Evolutionary conservation across 2,797 vertebrate species (phyloP).

Genomic region (Phyllotis vaccarum): DNA sequence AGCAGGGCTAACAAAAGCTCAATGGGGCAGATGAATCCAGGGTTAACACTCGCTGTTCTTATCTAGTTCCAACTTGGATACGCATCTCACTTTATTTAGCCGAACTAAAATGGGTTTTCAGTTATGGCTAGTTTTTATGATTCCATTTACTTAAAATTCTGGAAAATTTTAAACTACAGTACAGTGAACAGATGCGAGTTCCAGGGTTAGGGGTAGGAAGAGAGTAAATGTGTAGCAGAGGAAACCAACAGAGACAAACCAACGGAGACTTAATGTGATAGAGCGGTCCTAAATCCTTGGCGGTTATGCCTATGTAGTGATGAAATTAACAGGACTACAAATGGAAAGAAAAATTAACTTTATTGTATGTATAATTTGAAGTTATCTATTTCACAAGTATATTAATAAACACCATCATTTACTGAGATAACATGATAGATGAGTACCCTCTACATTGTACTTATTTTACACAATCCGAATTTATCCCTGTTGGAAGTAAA

Average conservation of each 20-base stretch:
- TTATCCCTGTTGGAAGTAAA: neutral
- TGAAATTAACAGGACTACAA: neutral
- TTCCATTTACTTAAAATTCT: neutral
- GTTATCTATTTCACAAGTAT: conserved; percentile 2
- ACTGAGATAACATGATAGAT: neutral
- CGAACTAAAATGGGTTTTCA: neutral
- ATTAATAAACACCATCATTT: neutral
- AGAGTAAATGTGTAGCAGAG: neutral
- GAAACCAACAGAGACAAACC: neutral
- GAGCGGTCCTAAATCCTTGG: neutral
- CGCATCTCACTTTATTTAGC: neutral
- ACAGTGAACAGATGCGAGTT: neutral
- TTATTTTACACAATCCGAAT: neutral
- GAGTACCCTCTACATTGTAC: neutral
- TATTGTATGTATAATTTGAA: neutral
- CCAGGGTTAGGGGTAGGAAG: neutral
- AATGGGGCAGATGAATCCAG: neutral
- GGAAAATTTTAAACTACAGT: neutral
- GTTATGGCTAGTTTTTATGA: neutral
- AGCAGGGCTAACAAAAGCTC: neutral
- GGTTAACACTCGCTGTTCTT: neutral
- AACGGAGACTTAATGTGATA: neutral
- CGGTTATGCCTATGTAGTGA: neutral
- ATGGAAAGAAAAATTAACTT: neutral
- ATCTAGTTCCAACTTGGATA: neutral